Percentiles rank a stretch among this genome's conserved stretches.
Evolutionary conservation across 2,888 invertebrate genomes (phyloP).

Genomic region (Cepaea hortensis): DNA sequence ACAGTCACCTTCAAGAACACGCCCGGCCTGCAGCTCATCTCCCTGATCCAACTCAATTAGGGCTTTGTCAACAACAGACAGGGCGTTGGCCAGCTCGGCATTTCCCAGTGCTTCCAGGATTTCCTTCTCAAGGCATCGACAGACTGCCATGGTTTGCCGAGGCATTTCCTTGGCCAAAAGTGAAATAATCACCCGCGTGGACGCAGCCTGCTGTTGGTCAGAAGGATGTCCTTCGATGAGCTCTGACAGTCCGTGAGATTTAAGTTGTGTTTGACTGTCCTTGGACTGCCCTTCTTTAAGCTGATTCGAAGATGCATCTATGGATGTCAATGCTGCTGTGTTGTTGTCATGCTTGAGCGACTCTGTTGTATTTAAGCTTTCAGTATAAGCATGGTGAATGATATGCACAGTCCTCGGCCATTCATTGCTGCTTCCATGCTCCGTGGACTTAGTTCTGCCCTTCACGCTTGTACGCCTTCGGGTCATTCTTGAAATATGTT

Average conservation of each 20-base stretch:
- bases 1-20: conserved; percentile 14
- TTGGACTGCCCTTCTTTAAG: background rate
- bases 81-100: background rate
- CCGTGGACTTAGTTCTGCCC: background rate
- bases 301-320: background rate
- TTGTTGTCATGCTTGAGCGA: background rate
- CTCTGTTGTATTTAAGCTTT: background rate
- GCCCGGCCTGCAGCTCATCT: background rate
- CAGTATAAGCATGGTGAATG: background rate
- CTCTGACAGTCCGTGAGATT: background rate
- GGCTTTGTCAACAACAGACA: background rate
- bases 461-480: background rate
- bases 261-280: background rate
- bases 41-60: conserved; percentile 4
- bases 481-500: background rate
- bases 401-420: conserved; percentile 21
- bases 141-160: background rate
- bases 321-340: too few species aligned
- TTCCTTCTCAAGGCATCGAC: background rate
- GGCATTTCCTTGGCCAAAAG: background rate
- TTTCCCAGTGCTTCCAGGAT: too few species aligned
- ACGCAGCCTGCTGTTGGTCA: too few species aligned
- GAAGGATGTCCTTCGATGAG: too few species aligned
- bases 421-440: background rate
- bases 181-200: background rate